Conservation (phyloP, 2,113 vertebrate genomes). For the Poecile atricapillus region DNA sequence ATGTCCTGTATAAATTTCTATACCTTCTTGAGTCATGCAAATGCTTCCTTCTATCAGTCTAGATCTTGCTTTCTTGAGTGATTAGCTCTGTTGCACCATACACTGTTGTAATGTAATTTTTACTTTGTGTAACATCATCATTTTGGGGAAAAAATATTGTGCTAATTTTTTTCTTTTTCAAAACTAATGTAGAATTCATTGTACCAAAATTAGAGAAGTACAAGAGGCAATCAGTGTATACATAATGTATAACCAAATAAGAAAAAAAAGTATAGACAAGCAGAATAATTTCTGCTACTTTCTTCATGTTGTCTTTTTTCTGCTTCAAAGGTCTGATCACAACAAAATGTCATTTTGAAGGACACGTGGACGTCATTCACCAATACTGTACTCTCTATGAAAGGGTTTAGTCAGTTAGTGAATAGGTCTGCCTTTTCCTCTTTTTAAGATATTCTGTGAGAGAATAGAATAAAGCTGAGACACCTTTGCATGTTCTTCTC, state of each 20-base stretch:
- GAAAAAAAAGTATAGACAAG: background rate
- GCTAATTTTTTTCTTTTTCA: background rate
- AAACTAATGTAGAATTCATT: background rate
- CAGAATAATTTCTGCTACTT: background rate
- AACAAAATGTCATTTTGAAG: background rate
- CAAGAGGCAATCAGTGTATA: background rate
- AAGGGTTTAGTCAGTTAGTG: background rate
- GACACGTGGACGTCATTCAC: background rate
- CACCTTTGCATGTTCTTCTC: background rate
- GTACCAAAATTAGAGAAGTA: background rate
- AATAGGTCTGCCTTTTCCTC: background rate
- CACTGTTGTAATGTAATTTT: background rate
- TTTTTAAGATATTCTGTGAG: background rate
- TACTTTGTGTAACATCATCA: background rate
- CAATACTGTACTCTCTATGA: background rate
- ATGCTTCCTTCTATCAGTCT: background rate
- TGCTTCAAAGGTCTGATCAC: background rate
- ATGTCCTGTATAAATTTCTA: constrained; percentile 8
- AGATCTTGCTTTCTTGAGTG: background rate
- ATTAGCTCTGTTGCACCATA: background rate
- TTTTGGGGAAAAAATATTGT: background rate
- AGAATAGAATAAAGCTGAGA: background rate
- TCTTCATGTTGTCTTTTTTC: background rate
- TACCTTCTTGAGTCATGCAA: background rate
- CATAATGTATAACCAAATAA: background rate